Evolutionary conservation across 2,797 vertebrate genomes (phyloP).

Genomic region (Eulemur rubriventer): DNA sequence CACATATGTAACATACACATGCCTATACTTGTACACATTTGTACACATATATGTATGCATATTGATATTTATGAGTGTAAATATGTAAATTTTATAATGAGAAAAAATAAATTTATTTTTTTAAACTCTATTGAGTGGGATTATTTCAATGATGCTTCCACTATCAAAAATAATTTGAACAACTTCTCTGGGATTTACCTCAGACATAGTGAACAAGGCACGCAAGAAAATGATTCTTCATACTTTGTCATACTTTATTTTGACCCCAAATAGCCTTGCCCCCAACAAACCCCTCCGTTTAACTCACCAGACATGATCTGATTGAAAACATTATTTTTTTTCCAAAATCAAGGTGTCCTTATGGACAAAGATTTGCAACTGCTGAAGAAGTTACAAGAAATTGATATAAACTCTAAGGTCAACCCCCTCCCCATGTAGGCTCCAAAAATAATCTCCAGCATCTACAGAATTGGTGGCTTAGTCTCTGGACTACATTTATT

Average conservation of each 20-base stretch:
- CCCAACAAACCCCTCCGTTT: not conserved
- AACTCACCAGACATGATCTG: not conserved
- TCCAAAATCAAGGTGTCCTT: not conserved
- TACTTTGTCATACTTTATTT: not conserved
- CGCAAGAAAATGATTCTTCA: not conserved
- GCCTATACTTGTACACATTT: not conserved
- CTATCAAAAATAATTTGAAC: not conserved
- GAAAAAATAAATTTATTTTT: constrained; percentile 1
- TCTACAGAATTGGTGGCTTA: not conserved
- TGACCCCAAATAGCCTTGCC: not conserved
- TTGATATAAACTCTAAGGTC: not conserved
- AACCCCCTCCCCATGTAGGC: not conserved
- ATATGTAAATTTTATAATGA: not conserved
- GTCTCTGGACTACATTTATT: not conserved
- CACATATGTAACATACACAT: not conserved
- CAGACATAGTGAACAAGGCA: not conserved
- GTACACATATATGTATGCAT: not conserved
- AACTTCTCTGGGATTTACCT: not conserved
- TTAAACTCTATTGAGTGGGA: not conserved
- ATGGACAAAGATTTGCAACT: not conserved
- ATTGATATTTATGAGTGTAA: not conserved
- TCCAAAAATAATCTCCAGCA: not conserved
- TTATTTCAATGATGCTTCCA: not conserved
- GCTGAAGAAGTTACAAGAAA: constrained; percentile 34
- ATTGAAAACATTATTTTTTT: not conserved